Evolutionary conservation across 2,797 vertebrate genomes (phyloP), one percentile per base, ranked within the genome.

Genomic region (Merluccius polli): DNA sequence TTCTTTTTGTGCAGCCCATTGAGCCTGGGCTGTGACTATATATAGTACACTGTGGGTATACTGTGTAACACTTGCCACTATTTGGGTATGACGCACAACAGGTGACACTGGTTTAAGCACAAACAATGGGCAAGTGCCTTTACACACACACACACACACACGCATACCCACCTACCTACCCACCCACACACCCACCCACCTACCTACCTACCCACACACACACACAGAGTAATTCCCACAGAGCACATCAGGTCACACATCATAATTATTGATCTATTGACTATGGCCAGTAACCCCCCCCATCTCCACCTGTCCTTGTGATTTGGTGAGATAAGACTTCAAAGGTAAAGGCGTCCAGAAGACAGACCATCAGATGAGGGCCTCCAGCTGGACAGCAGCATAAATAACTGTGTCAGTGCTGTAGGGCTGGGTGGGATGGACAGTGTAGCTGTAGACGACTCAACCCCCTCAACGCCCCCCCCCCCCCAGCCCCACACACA

Each of bases 351-450:
- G 65, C 24, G 65, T 67, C 11, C 2, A 52, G 44, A 67, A 27
- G 44, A 48, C 2, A 48, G 13, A 48, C 16, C 44, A 38, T 44
- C 12, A 52, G 48, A 52, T n/a, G 48, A n/a, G 15, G 48, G 21
- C 18, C 16, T 6, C 48, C 29, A 67, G 24, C 65, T 30, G 65
- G 27, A 5, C 65, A 27, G 10, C 16, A 52, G 2, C 73, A 76
- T 84, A 86, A 84, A 84, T 73, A 80, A 76, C 59, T 81, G 2
- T 69, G 71, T 48, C 33, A 24, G 70, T 52, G 82, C 84, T 84
- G 68, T 32, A n/a, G 81, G 85, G 84, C 73, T 77, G 36, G 73
- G 52, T 72, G n/a, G 36, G 27, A 10, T 15, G 71, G 38, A 16
- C 15, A 24, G 15, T 11, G 15, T 6, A 52, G 18, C n/a, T 21